Base-by-base conservation (phyloP, 2,113 vertebrate species). In the Trogon melanurus region DNA sequence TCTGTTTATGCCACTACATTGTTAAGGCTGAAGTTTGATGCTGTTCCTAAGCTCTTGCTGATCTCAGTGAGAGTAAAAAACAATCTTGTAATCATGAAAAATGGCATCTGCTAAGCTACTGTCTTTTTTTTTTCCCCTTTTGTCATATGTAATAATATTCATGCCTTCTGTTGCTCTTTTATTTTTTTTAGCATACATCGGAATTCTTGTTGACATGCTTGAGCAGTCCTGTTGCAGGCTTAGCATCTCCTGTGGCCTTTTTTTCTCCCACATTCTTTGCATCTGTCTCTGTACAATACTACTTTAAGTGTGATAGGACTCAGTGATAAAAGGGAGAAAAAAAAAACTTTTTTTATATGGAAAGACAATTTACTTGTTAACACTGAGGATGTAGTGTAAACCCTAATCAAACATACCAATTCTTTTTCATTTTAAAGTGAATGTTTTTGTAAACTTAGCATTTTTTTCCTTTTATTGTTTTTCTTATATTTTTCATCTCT, bases 221-320 rank as follows among this genome's bases (percentile, higher is more conserved):
- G 95, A 97, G 97, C 95, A 91, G 96, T 97, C 95, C 93, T 86
- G 51, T 95, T 98, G 85, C 91, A 95, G 84, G 60, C 96, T 97
- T 96, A 96, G 79, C 89, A 27, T 87, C 93, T 97, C 71, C 85
- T 32, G 85, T 97, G 95, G 97, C 97, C 96, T 97, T 96, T 96
- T 96, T 30, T 95, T 30, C 70, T 87, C 34, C 66, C 66, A 34
- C 56, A 50, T 89, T 91, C 86, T 87, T 96, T 94, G 91, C 85
- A 72, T 96, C 95, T 93, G 51, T 87, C 44, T 82, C 91, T 93
- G 92, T 94, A 91, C 44, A 56, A 50, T 93, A 25, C 45, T 79
- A n/a, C 30, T 91, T 44, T 50, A 56, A 18, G 41, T 93, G 83
- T 97, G 83, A 78, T 69, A 79, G 81, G 66, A 93, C 72, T 89